A percentile compares a stretch with the other conserved stretches of the same genome.
Conservation (phyloP, 92 coral and sea anemone species). For the Galaxea fascicularis region DNA sequence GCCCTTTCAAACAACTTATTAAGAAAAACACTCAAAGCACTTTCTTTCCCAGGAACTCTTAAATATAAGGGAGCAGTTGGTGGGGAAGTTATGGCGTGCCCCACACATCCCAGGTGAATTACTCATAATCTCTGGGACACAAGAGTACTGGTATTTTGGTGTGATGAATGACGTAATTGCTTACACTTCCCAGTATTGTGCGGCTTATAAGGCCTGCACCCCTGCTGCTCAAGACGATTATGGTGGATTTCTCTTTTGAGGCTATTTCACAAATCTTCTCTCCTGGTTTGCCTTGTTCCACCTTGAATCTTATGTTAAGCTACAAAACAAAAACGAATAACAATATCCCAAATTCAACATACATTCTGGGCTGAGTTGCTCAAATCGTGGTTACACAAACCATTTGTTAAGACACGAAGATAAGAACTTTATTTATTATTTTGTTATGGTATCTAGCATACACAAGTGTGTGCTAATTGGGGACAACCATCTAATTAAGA, state of each 20-base stretch:
- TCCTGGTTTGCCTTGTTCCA: slow-evolving; percentile 50
- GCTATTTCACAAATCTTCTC: slow-evolving; percentile 50
- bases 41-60: not conserved
- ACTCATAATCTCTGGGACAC: slow-evolving; percentile 40
- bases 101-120: not conserved
- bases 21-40: too few species aligned
- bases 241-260: slow-evolving; percentile 20
- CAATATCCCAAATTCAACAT: not conserved
- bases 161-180: slow-evolving; percentile 48
- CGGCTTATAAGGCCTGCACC: slow-evolving; percentile 40
- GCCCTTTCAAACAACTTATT: too few species aligned
- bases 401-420: too few species aligned
- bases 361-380: not conserved
- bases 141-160: slow-evolving; percentile 35
- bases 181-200: slow-evolving; percentile 48
- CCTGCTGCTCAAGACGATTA: slow-evolving; percentile 34
- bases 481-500: too few species aligned
- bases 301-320: slow-evolving; percentile 23
- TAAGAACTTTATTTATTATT: too few species aligned
- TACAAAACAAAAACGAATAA: not conserved
- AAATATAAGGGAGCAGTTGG: not conserved
- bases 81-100: not conserved
- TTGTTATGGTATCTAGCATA: too few species aligned
- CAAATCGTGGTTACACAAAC: too few species aligned
- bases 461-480: too few species aligned